Evolutionary conservation across 2,113 vertebrate genomes (phyloP), one percentile per base, ranked within the genome.

Genomic region (Gymnogyps californianus): DNA sequence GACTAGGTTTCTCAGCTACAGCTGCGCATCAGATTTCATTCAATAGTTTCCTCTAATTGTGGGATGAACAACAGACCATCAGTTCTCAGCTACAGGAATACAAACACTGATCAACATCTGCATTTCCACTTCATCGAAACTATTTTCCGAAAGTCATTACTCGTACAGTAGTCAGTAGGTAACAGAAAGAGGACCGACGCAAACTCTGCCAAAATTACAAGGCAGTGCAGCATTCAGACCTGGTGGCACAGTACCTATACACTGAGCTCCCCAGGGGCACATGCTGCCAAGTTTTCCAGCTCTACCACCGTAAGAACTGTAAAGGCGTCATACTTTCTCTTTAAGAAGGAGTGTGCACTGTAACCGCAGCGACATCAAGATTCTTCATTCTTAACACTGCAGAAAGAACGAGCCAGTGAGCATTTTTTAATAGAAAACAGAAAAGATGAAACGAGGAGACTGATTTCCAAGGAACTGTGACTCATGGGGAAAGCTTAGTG

Each of bases 51-150:
- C 80, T 92, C 31, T 72, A 61, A 87, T 21, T 82, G 66, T 80
- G 49, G 31, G 9, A 84, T 11, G n/a, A 94, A 70, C 44, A 80
- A 90, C 47, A 88, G 52, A 62, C 28, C 44, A 78, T 13, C 9
- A 47, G 52, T 28, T 86, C 86, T 92, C 59, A 86, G 40, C 51
- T 55, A 86, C 32, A 13, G 28, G 34, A 79, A 40, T 25, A 64
- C 17, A 87, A 87, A 87, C 31, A 55, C 61, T 8, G 24, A 70
- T 24, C 38, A 64, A 83, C 67, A 86, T 54, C 76, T 94, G 71
- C 51, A 62, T 64, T 90, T 92, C 59, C 24, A 86, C 71, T 94
- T 93, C 38, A 92, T 31, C 28, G 11, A 58, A 90, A 81, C 22
- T 83, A 31, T 66, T 51, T 89, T 92, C 67, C 1, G 0, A 29